phyloP scores from a whole-genome alignment of 2,113 vertebrate genomes.

The Origma solitaria region DNA sequence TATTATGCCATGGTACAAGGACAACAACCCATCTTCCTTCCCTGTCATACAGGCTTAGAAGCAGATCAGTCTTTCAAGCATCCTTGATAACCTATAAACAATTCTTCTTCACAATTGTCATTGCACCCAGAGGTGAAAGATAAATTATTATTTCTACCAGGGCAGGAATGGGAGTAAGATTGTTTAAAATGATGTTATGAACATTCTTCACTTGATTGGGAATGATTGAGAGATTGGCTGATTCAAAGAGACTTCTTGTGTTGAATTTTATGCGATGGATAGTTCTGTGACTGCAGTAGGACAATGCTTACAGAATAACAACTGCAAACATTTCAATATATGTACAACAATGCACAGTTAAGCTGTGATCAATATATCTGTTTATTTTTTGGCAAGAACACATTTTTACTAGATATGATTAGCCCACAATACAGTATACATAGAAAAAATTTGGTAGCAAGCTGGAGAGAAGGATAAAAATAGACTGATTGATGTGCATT shows the following conservation, averaged over 20 bases:
- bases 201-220: conserved; percentile 33
- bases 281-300: conserved; percentile 9
- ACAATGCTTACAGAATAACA: conserved; percentile 12
- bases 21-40: not conserved
- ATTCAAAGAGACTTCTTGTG: conserved; percentile 13
- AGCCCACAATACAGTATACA: not conserved
- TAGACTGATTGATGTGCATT: not conserved
- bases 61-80: conserved; percentile 22
- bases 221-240: conserved; percentile 46
- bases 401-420: not conserved
- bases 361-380: not conserved
- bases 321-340: not conserved
- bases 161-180: not conserved
- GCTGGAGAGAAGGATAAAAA: not conserved
- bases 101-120: conserved; percentile 23
- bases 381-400: conserved; percentile 4
- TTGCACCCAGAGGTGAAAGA: conserved; percentile 36
- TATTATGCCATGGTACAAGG: not conserved
- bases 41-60: not conserved
- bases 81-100: conserved; percentile 19
- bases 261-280: conserved; percentile 28
- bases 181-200: conserved; percentile 14
- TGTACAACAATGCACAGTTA: not conserved
- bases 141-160: conserved; percentile 35
- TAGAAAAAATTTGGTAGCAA: not conserved